Conservation (phyloP, 2,113 vertebrate genomes). For the Protomyctophum bolini region DNA sequence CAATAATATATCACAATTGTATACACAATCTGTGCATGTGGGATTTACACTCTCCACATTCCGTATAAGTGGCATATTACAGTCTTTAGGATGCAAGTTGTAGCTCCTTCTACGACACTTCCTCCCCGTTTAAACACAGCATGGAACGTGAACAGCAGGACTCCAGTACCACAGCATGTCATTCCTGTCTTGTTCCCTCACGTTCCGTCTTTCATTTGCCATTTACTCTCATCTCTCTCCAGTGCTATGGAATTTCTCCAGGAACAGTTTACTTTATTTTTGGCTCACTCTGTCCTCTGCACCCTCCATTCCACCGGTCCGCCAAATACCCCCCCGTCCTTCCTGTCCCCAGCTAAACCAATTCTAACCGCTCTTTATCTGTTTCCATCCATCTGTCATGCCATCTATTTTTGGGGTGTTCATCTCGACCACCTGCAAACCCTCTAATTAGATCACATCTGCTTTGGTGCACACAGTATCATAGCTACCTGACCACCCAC, state of each 20-base stretch:
- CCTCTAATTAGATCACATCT: constrained; percentile 81
- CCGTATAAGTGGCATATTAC: too few species aligned
- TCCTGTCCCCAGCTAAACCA: constrained; percentile 15
- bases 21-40: too few species aligned
- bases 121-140: not conserved
- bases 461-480: constrained; percentile 59
- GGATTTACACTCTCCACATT: too few species aligned
- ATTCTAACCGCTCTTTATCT: not conserved
- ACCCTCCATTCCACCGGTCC: too few species aligned
- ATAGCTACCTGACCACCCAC: constrained; percentile 14
- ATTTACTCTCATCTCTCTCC: constrained; percentile 7
- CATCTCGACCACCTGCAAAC: constrained; percentile 80
- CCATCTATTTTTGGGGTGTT: constrained; percentile 71
- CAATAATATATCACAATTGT: too few species aligned
- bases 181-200: not conserved
- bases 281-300: constrained; percentile 2
- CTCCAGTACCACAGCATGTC: constrained; percentile 19
- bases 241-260: not conserved
- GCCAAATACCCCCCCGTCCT: not conserved
- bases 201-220: not conserved
- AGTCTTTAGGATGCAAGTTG: too few species aligned
- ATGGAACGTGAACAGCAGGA: too few species aligned
- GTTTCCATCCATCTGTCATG: constrained; percentile 51
- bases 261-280: constrained; percentile 18
- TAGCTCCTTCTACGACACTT: constrained; percentile 16